phyloP scores from a whole-genome alignment of 2,113 vertebrate species.

The Tragulus kanchil region DNA sequence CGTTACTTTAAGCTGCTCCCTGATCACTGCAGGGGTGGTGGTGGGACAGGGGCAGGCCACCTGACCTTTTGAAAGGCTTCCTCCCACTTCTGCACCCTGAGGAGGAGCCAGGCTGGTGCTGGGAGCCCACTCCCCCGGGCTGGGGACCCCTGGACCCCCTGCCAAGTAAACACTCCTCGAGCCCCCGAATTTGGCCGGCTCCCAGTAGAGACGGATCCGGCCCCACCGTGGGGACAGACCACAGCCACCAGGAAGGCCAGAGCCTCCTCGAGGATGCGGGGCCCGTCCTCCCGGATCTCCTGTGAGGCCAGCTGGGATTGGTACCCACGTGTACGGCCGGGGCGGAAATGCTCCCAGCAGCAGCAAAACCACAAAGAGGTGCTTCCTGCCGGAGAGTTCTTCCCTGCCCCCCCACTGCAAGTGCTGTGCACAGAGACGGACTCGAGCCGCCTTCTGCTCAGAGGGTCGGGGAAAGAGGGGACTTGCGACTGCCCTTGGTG shows the following conservation, averaged over 20 bases:
- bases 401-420: background rate
- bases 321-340: rapidly evolving
- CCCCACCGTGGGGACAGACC: too few relatives aligned
- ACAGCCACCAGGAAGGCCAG: background rate
- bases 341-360: rapidly evolving
- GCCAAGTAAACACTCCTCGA: background rate
- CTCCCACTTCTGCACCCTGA: background rate
- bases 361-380: background rate
- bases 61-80: slow-evolving; percentile 73
- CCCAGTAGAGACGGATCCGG: background rate
- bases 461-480: background rate
- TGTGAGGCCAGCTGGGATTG: background rate
- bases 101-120: background rate
- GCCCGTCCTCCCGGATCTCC: background rate
- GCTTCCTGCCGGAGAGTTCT: rapidly evolving
- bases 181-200: background rate
- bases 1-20: background rate
- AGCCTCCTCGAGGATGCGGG: rapidly evolving
- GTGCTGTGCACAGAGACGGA: rapidly evolving
- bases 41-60: slow-evolving; percentile 68
- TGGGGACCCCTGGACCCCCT: background rate
- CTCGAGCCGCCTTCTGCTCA: rapidly evolving
- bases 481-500: background rate
- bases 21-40: background rate
- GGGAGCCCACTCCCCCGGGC: background rate